These are phyloP conservation scores for Boulengeromyrus knoepffleri DNA, from an alignment of 2,113 vertebrate genomes.

Conservation along the genomic window DNA sequence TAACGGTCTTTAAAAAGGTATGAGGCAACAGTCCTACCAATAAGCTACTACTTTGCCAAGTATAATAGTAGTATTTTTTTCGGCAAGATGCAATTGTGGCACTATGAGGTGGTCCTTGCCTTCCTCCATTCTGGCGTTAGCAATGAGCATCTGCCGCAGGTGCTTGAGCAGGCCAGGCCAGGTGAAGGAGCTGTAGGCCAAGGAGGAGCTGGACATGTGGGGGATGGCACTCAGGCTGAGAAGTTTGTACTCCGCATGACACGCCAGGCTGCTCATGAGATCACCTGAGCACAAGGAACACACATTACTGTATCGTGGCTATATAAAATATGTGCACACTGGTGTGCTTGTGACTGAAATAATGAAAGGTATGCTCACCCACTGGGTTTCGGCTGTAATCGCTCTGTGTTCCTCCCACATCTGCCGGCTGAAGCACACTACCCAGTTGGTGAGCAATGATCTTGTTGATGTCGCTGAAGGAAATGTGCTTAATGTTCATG, in stretches of 20 bases:
- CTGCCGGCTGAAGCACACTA: constrained; percentile 77
- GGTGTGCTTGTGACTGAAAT: background rate
- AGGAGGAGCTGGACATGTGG: constrained; percentile 75
- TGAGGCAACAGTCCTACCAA: background rate
- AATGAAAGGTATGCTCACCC: constrained; percentile 55
- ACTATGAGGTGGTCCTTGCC: constrained; percentile 43
- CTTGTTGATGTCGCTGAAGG: constrained; percentile 77
- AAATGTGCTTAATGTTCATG: constrained; percentile 86
- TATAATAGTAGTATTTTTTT: background rate
- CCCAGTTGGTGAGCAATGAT: constrained; percentile 90
- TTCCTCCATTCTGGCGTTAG: constrained; percentile 87
- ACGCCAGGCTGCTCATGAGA: constrained; percentile 70
- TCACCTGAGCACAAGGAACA: constrained; percentile 64
- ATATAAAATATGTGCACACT: background rate
- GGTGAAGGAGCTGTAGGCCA: constrained; percentile 77
- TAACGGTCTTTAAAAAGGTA: too few species aligned
- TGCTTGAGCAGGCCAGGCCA: constrained; percentile 85
- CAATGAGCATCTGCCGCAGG: constrained; percentile 91
- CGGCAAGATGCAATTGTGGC: background rate
- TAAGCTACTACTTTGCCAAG: background rate
- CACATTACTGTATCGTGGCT: background rate
- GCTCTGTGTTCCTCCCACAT: constrained; percentile 46
- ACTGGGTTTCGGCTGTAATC: constrained; percentile 75
- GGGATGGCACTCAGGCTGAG: constrained; percentile 79
- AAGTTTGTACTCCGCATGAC: constrained; percentile 89